Base-by-base conservation (phyloP, 53 echinoderm and acorn worm species). In the Pentamera pediparva region DNA sequence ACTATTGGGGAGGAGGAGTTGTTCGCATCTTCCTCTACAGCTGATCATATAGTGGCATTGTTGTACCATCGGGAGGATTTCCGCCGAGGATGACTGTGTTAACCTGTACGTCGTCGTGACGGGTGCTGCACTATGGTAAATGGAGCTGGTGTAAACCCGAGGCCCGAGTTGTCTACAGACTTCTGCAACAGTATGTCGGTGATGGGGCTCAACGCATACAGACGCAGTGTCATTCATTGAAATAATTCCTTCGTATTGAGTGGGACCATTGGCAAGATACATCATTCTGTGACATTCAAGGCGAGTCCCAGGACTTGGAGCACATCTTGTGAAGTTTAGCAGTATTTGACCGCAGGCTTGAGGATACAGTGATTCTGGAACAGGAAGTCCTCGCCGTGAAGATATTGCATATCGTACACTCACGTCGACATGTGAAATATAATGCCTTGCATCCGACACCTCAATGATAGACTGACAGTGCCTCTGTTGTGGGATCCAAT, bases 401-500 rank as follows among this genome's bases (percentile, higher is more conserved):
- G 45, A 11, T 65, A 65, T 35, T 3, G 65, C 36, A 65, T 65
- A 65, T 65, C 25, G 65, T 32, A 35, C 65, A 35, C 18, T 36
- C 38, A 32, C 65, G 19, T 65, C 65, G 38, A 65, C 65, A 12
- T 65, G 24, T 65, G 65, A 35, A 65, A 65, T 65, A 43, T 35
- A 65, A 32, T 65, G 65, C 34, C 38, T 65, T 37, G 38, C 38
- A 32, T 37, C 38, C 15, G 36, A 32, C 34, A 65, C 38, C 25
- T 65, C 65, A 32, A 65, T 37, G 38, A 65, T 65, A 35, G 65
- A 37, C 38, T 65, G 65, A 37, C 65, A 65, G 24, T 65, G 65
- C 37, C 65, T 65, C 65, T 65, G 65, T 65, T 34, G 65, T 65
- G 65, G 65, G 37, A 35, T 65, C 65, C 65, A 65, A 37, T 65